Evolutionary conservation across 2,888 invertebrate species (phyloP).

Genomic region (Idaea dimidiata): DNA sequence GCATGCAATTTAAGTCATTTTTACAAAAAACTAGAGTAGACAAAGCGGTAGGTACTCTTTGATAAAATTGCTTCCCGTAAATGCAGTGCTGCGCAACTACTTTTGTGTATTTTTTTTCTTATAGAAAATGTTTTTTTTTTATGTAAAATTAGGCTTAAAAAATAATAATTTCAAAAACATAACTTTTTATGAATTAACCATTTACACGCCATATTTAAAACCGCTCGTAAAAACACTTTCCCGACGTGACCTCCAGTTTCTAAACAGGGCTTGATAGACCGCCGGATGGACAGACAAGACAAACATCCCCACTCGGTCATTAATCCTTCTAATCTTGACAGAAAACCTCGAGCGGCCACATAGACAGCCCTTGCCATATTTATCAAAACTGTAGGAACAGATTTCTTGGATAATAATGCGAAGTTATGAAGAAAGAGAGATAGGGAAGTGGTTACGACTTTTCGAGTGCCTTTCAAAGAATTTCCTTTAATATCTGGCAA

Average conservation of each 20-base stretch:
- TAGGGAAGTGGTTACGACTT: neutral
- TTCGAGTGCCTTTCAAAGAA: neutral
- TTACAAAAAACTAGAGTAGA: no score
- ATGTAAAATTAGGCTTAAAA: no score
- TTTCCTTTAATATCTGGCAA: neutral
- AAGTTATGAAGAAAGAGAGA: neutral
- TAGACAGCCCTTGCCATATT: neutral
- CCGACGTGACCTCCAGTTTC: neutral
- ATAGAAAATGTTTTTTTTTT: no score
- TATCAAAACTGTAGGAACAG: neutral
- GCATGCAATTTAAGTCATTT: no score
- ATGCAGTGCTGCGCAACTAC: no score
- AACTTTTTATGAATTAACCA: no score
- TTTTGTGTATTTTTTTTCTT: no score
- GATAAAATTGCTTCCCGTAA: no score
- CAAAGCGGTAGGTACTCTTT: no score
- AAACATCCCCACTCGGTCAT: slow-evolving; percentile 58
- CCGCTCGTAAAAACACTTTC: neutral
- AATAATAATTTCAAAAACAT: no score
- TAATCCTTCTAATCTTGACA: slow-evolving; percentile 73
- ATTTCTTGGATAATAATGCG: neutral
- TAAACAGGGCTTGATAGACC: neutral
- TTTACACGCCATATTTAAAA: neutral
- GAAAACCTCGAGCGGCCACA: slow-evolving; percentile 39
- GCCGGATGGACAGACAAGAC: slow-evolving; percentile 57